phyloP scores from a whole-genome alignment of 2,888 invertebrate genomes.

The Ommatoiulus sabulosus region DNA sequence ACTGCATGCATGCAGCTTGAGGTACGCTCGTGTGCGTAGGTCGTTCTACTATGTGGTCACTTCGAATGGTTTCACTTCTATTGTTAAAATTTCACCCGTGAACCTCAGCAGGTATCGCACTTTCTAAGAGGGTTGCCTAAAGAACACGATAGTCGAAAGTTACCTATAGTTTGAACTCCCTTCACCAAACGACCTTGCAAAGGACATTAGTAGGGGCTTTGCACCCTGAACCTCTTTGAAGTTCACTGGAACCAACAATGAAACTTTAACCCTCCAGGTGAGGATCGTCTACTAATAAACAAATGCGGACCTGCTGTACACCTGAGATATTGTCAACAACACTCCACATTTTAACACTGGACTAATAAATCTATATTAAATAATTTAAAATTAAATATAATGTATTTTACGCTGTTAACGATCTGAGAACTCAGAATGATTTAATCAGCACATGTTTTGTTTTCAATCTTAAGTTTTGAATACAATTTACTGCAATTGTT shows the following conservation, averaged over 20 bases:
- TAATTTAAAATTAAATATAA: too few species aligned
- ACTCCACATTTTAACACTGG: too few species aligned
- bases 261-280: neutral
- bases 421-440: too few species aligned
- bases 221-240: neutral
- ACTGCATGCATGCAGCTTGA: neutral
- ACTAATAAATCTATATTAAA: too few species aligned
- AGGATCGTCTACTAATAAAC: neutral
- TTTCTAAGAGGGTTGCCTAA: neutral
- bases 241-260: neutral
- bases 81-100: slow-evolving; percentile 16
- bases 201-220: slow-evolving; percentile 32
- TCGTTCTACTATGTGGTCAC: neutral
- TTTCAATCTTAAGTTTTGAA: too few species aligned
- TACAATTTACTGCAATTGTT: too few species aligned
- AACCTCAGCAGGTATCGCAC: slow-evolving; percentile 20
- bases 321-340: neutral
- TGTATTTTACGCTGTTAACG: too few species aligned
- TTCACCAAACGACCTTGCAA: neutral
- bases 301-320: neutral
- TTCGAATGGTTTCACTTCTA: neutral
- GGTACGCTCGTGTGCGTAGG: neutral
- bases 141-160: neutral
- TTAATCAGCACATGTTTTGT: too few species aligned
- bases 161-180: slow-evolving; percentile 16